Base-by-base conservation (phyloP, 2,888 invertebrate species). In the Ochropleura plecta region DNA sequence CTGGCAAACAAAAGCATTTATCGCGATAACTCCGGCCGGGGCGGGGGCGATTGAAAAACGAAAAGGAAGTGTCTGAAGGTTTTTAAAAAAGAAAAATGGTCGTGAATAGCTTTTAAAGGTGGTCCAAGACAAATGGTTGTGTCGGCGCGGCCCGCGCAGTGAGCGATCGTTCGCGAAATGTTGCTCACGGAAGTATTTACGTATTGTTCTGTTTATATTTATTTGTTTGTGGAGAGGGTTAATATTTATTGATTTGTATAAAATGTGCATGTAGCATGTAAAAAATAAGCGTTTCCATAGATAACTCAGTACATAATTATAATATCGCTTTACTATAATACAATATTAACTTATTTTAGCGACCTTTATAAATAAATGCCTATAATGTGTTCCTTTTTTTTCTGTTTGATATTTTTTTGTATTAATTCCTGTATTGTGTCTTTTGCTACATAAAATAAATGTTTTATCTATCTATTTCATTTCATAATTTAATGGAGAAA, bases 31-130 rank as follows among this genome's bases (percentile, higher is more conserved):
- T 93, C 94, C 93, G 89, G 83, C 84, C 90, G 90, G 89, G 92
- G 86, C 85, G 91, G 92, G 91, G 91, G 92, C 95, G 95, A 96
- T 96, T 96, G 96, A 96, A 96, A 96, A 96, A 95, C 95, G 95
- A 94, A 95, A 93, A 94, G 94, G 94, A 95, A 94, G 92, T 94
- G 95, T 95, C 96, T 95, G 92, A 94, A 95, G 96, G 96, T 96
- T 96, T 95, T 95, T 94, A 96, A 96, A 95, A 93, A 95, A 96
- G 96, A 96, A 92, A 94, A 96, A 96, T 96, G 96, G 94, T 93
- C 90, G 92, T 92, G 96, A 95, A 96, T 95, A 94, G 96, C 96
- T 95, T 95, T 95, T 95, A 95, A 95, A 96, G 96, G 96, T 96
- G 94, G 91, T 91, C 82, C 90, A 91, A 95, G 95, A 95, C 95